Conservation (phyloP, 2,888 invertebrate genomes). For the Hesperia comma region DNA sequence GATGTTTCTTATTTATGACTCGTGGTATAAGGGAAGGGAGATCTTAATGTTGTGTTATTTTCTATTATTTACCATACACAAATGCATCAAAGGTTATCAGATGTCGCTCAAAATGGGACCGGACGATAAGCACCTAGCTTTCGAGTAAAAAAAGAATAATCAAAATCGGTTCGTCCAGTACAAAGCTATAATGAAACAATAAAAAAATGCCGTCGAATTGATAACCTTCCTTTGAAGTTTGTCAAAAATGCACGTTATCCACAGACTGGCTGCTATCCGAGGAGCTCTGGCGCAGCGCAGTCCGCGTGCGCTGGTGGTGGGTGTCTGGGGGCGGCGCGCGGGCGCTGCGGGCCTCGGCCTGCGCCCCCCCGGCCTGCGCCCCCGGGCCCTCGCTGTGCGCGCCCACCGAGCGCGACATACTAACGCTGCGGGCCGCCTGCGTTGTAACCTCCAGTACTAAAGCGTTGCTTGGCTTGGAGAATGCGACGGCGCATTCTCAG, state of each 20-base stretch:
- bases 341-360: slow-evolving; percentile 45
- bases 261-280: slow-evolving; percentile 71
- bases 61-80: too few relatives aligned
- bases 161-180: too few relatives aligned
- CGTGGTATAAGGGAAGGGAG: too few relatives aligned
- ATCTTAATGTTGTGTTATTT: too few relatives aligned
- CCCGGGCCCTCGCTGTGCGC: slow-evolving; percentile 46
- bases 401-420: slow-evolving; percentile 69
- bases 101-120: too few relatives aligned
- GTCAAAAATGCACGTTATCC: neutral
- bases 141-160: too few relatives aligned
- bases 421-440: slow-evolving; percentile 78
- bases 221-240: too few relatives aligned
- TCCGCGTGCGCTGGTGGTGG: slow-evolving; percentile 73
- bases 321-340: slow-evolving; percentile 53
- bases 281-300: slow-evolving; percentile 64
- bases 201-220: too few relatives aligned
- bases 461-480: slow-evolving; percentile 84
- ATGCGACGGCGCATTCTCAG: slow-evolving; percentile 85
- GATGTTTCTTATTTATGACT: too few relatives aligned
- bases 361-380: slow-evolving; percentile 47
- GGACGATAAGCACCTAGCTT: too few relatives aligned
- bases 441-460: slow-evolving; percentile 78
- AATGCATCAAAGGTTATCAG: too few relatives aligned
- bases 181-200: too few relatives aligned